Conservation (phyloP, 2,113 vertebrate genomes). For the Pantherophis guttatus region DNA sequence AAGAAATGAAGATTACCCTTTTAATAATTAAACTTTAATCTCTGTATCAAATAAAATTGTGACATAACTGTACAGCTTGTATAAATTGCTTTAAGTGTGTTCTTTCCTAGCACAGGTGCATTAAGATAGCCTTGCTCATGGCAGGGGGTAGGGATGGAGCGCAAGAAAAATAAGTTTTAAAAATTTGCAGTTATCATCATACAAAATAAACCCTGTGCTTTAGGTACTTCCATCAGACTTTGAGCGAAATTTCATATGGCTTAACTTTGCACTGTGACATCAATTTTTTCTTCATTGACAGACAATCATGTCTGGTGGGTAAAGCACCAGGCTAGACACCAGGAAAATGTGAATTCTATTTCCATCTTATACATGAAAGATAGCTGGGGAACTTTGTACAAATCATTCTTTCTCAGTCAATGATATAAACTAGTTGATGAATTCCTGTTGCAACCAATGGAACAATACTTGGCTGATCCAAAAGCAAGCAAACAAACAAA, state of each 20-base stretch:
- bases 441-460: neutral
- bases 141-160: neutral
- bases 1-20: neutral
- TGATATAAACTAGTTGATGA: neutral
- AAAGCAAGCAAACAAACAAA: neutral
- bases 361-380: neutral
- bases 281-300: neutral
- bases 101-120: neutral
- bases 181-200: neutral
- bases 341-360: neutral
- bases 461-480: neutral
- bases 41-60: neutral
- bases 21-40: neutral
- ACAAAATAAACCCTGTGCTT: neutral
- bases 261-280: neutral
- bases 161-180: neutral
- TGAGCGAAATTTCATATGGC: neutral
- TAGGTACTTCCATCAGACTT: neutral
- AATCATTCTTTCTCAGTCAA: neutral
- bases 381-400: neutral
- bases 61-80: neutral
- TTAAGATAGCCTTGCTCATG: neutral
- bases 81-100: neutral
- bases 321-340: neutral
- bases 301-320: neutral